Conservation (phyloP, 2,797 vertebrate species). For the Hapalemur alaotrensis region DNA sequence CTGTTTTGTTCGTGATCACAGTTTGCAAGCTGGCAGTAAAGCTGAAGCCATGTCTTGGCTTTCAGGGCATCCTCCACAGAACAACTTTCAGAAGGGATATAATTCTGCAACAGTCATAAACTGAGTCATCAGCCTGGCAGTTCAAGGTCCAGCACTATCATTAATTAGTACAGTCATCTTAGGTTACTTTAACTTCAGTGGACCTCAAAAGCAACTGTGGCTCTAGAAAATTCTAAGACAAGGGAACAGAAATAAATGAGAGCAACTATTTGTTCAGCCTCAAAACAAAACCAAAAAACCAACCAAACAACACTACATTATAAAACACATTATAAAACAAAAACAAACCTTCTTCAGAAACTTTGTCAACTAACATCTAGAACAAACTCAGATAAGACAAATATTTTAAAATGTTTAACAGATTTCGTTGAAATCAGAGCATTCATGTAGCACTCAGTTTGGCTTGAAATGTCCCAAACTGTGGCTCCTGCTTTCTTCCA, state of each 20-base stretch:
- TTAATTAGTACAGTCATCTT: not conserved
- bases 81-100: not conserved
- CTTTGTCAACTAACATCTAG: constrained; percentile 24
- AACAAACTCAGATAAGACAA: not conserved
- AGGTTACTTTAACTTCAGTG: not conserved
- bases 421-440: not conserved
- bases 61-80: not conserved
- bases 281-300: constrained; percentile 17
- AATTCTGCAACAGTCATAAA: not conserved
- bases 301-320: not conserved
- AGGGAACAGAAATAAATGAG: not conserved
- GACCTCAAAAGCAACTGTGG: not conserved
- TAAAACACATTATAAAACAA: constrained; percentile 25
- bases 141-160: not conserved
- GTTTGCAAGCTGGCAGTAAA: not conserved
- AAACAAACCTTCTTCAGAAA: not conserved
- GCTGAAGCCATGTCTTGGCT: not conserved
- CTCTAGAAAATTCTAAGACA: constrained; percentile 7
- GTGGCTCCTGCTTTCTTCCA: constrained; percentile 8
- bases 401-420: constrained; percentile 26
- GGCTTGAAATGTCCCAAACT: constrained; percentile 36
- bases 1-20: not conserved
- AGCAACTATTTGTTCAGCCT: not conserved
- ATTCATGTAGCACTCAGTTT: not conserved
- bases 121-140: not conserved